These are phyloP conservation scores for Macaria notata DNA, from an alignment of 2,888 invertebrate genomes.

Conservation along the genomic window DNA sequence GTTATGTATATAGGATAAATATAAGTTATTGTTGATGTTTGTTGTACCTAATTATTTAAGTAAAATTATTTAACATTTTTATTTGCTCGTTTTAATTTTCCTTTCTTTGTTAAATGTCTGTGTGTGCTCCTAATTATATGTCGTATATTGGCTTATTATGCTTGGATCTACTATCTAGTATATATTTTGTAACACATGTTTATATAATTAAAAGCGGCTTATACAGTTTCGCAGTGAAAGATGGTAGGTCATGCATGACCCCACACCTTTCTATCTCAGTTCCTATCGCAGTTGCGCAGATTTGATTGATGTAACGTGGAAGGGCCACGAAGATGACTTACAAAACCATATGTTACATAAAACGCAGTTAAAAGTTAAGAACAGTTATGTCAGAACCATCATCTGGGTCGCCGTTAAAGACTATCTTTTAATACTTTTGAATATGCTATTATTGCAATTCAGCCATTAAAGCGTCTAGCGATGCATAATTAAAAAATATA, in stretches of 20 bases:
- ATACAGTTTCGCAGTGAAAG: conserved; percentile 2
- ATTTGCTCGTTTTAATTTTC: conserved; percentile 12
- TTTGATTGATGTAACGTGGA: neutral
- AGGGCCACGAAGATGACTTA: no score
- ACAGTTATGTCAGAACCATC: no score
- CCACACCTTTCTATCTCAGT: conserved; percentile 4
- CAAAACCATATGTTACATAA: no score
- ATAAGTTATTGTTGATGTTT: conserved; percentile 69
- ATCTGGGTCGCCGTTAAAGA: no score
- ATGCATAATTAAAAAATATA: no score
- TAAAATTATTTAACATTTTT: conserved; percentile 48
- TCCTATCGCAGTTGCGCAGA: neutral
- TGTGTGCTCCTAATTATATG: neutral
- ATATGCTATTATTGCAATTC: no score
- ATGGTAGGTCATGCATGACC: conserved; percentile 1
- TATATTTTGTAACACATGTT: neutral
- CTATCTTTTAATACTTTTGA: no score
- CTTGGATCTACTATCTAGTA: no score
- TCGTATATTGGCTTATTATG: no score
- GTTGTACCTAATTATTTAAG: conserved; percentile 37
- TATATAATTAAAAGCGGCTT: neutral
- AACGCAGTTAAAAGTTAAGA: no score
- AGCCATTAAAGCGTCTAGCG: no score
- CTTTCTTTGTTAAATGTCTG: conserved; percentile 7
- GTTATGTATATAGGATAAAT: conserved; percentile 58